phyloP scores from a whole-genome alignment of 2,888 invertebrate genomes.

The Entomobrya proxima region DNA sequence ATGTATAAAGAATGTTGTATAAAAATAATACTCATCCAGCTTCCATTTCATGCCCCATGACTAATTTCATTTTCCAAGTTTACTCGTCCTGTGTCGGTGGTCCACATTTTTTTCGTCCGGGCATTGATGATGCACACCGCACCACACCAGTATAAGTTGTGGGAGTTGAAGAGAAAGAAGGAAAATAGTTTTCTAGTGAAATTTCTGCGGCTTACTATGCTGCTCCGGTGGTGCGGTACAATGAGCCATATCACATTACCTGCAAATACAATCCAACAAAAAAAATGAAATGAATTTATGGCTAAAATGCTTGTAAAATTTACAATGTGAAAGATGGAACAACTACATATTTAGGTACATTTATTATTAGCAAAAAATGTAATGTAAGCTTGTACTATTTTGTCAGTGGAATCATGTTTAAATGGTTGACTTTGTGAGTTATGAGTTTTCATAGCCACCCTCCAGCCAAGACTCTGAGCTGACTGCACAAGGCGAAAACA shows the following conservation, averaged over 20 bases:
- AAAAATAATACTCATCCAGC: slow-evolving; percentile 47
- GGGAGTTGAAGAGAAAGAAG: neutral
- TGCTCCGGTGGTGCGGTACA: neutral
- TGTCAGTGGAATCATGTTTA: neutral
- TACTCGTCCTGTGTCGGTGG: slow-evolving; percentile 45
- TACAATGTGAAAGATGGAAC: too few species aligned
- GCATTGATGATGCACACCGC: neutral
- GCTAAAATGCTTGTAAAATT: neutral
- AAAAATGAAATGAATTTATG: neutral
- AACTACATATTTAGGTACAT: too few species aligned
- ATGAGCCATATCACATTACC: neutral
- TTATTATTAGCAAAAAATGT: too few species aligned
- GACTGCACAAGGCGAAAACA: too few species aligned
- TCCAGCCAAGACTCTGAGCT: neutral
- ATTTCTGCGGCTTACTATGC: neutral
- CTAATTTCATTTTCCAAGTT: slow-evolving; percentile 54
- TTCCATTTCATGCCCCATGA: slow-evolving; percentile 62
- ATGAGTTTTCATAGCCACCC: neutral
- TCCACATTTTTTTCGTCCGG: slow-evolving; percentile 48
- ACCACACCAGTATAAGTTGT: neutral
- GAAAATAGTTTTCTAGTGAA: neutral
- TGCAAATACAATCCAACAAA: slow-evolving; percentile 5
- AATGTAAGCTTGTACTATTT: too few species aligned
- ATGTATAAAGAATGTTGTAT: neutral
- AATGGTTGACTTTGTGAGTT: neutral